These are phyloP conservation scores for Pagetopsis macropterus DNA, from an alignment of 2,797 vertebrate species.

Conservation along the genomic window DNA sequence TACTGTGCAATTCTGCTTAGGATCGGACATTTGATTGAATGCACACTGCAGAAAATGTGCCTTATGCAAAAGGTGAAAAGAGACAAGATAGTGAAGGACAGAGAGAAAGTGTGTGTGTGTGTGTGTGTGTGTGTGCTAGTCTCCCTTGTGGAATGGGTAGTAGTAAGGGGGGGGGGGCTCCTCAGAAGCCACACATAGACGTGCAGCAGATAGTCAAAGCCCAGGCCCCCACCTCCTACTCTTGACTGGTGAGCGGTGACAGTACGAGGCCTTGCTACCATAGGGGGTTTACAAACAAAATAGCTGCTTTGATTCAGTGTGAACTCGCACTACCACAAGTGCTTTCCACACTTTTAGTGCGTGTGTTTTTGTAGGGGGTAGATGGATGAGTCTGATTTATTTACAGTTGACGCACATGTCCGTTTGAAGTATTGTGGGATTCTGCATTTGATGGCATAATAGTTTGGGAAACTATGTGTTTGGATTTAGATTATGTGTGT, in stretches of 20 bases:
- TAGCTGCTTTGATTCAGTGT: constrained; percentile 56
- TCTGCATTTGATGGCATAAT: constrained; percentile 56
- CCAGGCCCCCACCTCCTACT: constrained; percentile 55
- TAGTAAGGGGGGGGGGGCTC: constrained; percentile 41
- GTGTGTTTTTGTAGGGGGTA: constrained; percentile 22
- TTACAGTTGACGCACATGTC: constrained; percentile 58
- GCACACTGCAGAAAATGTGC: constrained; percentile 31
- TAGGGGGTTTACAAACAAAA: constrained; percentile 52
- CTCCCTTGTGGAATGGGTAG: constrained; percentile 35
- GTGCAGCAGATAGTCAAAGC: constrained; percentile 72
- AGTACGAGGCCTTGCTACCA: constrained; percentile 59
- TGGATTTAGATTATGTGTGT: constrained; percentile 38
- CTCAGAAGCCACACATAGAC: constrained; percentile 61
- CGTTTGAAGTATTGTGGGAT: constrained; percentile 56
- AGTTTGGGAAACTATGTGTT: constrained; percentile 49
- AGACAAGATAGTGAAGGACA: constrained; percentile 11
- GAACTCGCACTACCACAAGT: constrained; percentile 32
- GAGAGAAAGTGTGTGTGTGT: neutral
- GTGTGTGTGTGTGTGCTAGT: constrained; percentile 1
- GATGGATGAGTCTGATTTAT: constrained; percentile 65
- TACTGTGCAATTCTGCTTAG: constrained; percentile 50
- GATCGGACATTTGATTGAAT: constrained; percentile 46
- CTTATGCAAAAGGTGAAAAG: constrained; percentile 31
- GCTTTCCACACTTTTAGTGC: constrained; percentile 35
- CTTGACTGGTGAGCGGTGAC: constrained; percentile 77